Evolutionary conservation across 2,113 vertebrate genomes (phyloP), one percentile per base, ranked within the genome.

Genomic region (Prolemur simus): DNA sequence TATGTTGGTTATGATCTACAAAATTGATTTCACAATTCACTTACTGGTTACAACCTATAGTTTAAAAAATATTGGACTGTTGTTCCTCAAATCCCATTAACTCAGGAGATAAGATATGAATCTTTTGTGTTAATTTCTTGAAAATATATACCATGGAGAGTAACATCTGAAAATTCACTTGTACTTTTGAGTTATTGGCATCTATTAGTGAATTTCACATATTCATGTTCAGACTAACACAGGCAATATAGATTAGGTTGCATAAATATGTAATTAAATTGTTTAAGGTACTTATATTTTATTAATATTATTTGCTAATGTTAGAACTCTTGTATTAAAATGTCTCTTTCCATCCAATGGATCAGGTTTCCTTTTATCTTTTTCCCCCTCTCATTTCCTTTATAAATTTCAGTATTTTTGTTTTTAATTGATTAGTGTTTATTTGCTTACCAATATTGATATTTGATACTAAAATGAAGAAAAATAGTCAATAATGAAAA

Each of bases 401-500:
- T 63, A 21, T 54, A 92, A 90, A 93, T 94, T 49, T 83, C 64
- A 88, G 54, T 47, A 63, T 78, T 93, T 96, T 87, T 23, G 27
- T 89, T 86, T 96, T 92, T n/a, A 82, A 25, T 47, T 45, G 56
- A 25, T 86, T 63, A 12, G 20, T 66, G 3, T 73, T 77, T 87
- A 17, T 88, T 89, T 97, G 82, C 56, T 37, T 81, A 73, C 42
- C 39, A 32, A 8, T 47, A 47, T 42, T 82, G 29, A 85, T 96
- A 58, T 45, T 93, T 71, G n/a, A 60, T 87, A 20, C n/a, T 73
- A 92, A 54, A 86, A 60, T 91, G 47, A 49, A 49, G 80, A 32
- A 89, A 95, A 95, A 47, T 45, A 49, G 63, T 87, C 37, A 80
- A 17, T 87, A 63, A n/a, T 92, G 32, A 64, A 76, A 95, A 96